Conservation (phyloP, 2,888 invertebrate species). For the Acleris sparsana region DNA sequence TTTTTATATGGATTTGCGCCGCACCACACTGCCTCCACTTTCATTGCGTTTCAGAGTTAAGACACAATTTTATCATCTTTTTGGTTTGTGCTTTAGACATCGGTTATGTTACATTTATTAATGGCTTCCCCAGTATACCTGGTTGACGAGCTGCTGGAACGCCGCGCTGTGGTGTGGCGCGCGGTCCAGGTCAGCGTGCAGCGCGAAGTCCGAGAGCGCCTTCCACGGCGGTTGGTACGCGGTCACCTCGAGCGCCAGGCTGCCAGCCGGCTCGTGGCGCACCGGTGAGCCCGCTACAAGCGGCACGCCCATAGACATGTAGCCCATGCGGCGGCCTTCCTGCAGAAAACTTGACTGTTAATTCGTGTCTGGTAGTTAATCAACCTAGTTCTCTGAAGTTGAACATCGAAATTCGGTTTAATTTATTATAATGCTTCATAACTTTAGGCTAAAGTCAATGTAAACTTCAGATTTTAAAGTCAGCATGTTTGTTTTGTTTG, state of each 20-base stretch:
- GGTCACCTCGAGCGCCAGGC: constrained; percentile 92
- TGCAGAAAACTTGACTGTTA: constrained; percentile 62
- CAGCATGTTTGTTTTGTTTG: too few species aligned
- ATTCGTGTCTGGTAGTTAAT: not conserved
- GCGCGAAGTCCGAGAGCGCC: constrained; percentile 96
- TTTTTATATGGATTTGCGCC: too few species aligned
- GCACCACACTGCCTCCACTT: too few species aligned
- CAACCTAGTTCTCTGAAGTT: too few species aligned
- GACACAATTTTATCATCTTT: too few species aligned
- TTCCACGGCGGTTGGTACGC: constrained; percentile 99
- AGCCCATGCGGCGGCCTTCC: constrained; percentile 97
- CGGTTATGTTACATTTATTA: not conserved
- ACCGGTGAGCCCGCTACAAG: constrained; percentile 98
- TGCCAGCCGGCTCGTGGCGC: constrained; percentile 93
- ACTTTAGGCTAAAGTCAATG: too few species aligned
- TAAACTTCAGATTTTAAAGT: too few species aligned
- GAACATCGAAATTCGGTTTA: too few species aligned
- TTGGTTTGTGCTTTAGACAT: too few species aligned
- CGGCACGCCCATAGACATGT: constrained; percentile 98
- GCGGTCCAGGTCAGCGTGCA: constrained; percentile 96
- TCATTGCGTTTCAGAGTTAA: too few species aligned
- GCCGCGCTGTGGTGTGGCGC: constrained; percentile 95
- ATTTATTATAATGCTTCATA: too few species aligned
- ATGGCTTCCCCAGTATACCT: constrained; percentile 80
- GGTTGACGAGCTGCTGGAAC: constrained; percentile 98